These are phyloP conservation scores for Drosophila bocki DNA, from an alignment of 1,140 invertebrate genomes.

Conservation along the genomic window DNA sequence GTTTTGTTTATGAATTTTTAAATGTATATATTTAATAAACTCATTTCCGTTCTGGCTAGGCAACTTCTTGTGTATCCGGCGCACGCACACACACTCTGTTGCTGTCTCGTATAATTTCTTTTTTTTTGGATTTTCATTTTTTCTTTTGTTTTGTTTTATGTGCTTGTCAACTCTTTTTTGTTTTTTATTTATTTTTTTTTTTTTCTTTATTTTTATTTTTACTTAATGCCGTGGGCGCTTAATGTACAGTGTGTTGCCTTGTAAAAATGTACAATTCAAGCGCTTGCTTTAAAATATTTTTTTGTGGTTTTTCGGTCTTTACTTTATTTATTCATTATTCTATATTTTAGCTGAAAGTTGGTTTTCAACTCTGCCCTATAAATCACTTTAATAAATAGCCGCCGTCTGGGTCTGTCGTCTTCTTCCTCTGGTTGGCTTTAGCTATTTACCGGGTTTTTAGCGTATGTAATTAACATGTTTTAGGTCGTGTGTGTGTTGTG, in stretches of 20 bases:
- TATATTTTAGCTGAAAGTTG: slow-evolving; percentile 69
- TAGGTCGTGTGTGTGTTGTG: slow-evolving; percentile 41
- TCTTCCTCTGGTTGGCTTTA: slow-evolving; percentile 30
- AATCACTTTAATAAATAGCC: slow-evolving; percentile 77
- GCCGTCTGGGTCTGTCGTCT: slow-evolving; percentile 28
- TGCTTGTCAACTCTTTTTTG: slow-evolving; percentile 70
- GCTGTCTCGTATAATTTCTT: slow-evolving; percentile 53
- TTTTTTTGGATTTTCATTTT: slow-evolving; percentile 46
- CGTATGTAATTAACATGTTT: slow-evolving; percentile 72
- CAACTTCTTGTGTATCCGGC: slow-evolving; percentile 59
- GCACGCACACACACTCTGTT: slow-evolving; percentile 53
- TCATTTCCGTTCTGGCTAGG: slow-evolving; percentile 80
- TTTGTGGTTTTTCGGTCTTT: slow-evolving; percentile 46
- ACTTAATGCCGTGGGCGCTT: slow-evolving; percentile 78
- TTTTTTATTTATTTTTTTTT: slow-evolving; percentile 41
- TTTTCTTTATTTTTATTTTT: slow-evolving; percentile 49
- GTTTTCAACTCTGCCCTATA: slow-evolving; percentile 55
- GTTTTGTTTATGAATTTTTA: slow-evolving; percentile 74
- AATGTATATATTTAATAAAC: slow-evolving; percentile 82
- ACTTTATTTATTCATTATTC: slow-evolving; percentile 66
- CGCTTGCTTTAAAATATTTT: slow-evolving; percentile 81
- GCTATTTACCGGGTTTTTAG: slow-evolving; percentile 58
- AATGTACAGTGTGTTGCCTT: slow-evolving; percentile 79
- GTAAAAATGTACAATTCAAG: slow-evolving; percentile 83
- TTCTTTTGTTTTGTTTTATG: slow-evolving; percentile 59